phyloP scores from a whole-genome alignment of 2,888 invertebrate genomes.

The Didymodactylos carnosus region DNA sequence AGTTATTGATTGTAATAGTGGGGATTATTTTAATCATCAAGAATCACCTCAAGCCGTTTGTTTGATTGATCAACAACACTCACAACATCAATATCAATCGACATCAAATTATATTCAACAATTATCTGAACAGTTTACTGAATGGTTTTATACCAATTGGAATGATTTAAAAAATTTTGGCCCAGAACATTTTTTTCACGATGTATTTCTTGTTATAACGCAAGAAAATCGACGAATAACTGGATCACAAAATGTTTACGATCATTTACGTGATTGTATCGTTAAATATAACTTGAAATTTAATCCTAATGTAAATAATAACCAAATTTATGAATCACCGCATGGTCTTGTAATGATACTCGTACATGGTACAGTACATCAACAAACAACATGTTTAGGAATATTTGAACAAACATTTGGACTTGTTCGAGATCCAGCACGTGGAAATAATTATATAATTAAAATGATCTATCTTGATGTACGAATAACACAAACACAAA shows the following conservation, averaged over 20 bases:
- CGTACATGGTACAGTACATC: constrained; percentile 47
- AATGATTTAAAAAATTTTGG: constrained; percentile 18
- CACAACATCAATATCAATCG: no score
- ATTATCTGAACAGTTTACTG: neutral
- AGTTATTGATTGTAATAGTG: no score
- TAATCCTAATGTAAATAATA: constrained; percentile 42
- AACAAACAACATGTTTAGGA: constrained; percentile 39
- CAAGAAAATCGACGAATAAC: constrained; percentile 15
- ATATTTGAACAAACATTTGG: constrained; percentile 49
- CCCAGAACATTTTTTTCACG: constrained; percentile 26
- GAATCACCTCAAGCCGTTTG: no score
- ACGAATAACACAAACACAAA: neutral
- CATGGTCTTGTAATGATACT: constrained; percentile 46
- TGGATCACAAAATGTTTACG: constrained; percentile 19
- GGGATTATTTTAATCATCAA: no score
- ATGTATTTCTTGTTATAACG: constrained; percentile 20
- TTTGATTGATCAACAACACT: no score
- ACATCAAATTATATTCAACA: neutral
- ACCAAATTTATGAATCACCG: constrained; percentile 42
- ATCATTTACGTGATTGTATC: constrained; percentile 20
- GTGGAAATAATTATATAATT: constrained; percentile 49
- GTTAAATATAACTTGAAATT: constrained; percentile 31
- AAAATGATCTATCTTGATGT: constrained; percentile 37
- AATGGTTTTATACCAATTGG: neutral
- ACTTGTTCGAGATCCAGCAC: constrained; percentile 43